Conservation (phyloP, 2,113 vertebrate genomes). For the Gyps fulvus region DNA sequence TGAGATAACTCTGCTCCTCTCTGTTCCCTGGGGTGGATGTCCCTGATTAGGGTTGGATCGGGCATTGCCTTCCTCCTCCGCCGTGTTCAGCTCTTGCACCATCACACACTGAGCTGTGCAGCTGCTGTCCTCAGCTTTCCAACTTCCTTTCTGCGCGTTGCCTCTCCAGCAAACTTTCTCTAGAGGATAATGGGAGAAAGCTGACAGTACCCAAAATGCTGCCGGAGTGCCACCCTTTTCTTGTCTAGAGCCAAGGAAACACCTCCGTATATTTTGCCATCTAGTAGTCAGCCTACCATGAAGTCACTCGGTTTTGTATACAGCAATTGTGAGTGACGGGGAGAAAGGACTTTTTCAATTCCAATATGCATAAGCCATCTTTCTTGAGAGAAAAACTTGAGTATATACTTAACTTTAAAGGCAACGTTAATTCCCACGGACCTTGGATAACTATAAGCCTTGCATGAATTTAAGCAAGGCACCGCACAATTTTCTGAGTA, state of each 20-base stretch:
- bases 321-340: neutral
- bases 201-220: neutral
- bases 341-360: neutral
- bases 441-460: neutral
- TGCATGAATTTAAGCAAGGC: neutral
- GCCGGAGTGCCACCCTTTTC: neutral
- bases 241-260: neutral
- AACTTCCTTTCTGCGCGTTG: neutral
- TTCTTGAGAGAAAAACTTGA: neutral
- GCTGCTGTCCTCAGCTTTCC: neutral
- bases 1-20: neutral
- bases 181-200: neutral
- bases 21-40: neutral
- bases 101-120: neutral
- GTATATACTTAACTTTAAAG: neutral
- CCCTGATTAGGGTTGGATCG: neutral
- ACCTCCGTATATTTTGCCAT: neutral
- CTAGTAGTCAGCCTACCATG: neutral
- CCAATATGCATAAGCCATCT: neutral
- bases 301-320: neutral
- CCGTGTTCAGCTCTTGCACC: rapidly evolving
- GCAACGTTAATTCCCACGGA: neutral
- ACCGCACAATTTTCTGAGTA: neutral
- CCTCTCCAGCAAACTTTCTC: neutral
- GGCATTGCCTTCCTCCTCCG: neutral